These are phyloP conservation scores for Clarias macrocephalus DNA, from an alignment of 2,113 vertebrate species.

Conservation along the genomic window DNA sequence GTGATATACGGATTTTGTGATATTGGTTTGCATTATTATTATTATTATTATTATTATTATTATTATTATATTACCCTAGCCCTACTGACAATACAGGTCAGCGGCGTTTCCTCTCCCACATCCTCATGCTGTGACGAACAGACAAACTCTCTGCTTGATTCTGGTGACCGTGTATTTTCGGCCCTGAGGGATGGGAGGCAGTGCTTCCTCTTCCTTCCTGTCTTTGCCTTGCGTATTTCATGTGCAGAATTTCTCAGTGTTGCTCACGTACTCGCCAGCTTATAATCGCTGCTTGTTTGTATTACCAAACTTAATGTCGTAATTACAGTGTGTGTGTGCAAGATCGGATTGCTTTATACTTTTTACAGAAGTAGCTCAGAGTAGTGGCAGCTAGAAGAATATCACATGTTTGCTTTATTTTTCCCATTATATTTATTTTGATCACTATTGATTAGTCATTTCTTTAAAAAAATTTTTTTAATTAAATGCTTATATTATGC, in stretches of 20 bases:
- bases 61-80: background rate
- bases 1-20: background rate
- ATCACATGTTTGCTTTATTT: no score
- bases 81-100: background rate
- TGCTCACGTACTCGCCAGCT: background rate
- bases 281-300: background rate
- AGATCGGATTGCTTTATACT: background rate
- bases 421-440: no score
- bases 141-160: background rate
- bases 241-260: background rate
- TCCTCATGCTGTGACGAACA: conserved; percentile 11
- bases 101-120: conserved; percentile 26
- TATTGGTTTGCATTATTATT: background rate
- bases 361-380: background rate
- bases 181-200: conserved; percentile 34
- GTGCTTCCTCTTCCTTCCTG: conserved; percentile 31
- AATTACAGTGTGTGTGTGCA: background rate
- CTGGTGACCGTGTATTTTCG: background rate
- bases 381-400: background rate
- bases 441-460: no score
- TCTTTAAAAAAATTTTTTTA: no score
- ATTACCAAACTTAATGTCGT: background rate
- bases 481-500: no score
- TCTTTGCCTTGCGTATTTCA: background rate
- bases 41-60: background rate